Evolutionary conservation across 2,113 vertebrate species (phyloP).

Genomic region (Prunella himalayana): DNA sequence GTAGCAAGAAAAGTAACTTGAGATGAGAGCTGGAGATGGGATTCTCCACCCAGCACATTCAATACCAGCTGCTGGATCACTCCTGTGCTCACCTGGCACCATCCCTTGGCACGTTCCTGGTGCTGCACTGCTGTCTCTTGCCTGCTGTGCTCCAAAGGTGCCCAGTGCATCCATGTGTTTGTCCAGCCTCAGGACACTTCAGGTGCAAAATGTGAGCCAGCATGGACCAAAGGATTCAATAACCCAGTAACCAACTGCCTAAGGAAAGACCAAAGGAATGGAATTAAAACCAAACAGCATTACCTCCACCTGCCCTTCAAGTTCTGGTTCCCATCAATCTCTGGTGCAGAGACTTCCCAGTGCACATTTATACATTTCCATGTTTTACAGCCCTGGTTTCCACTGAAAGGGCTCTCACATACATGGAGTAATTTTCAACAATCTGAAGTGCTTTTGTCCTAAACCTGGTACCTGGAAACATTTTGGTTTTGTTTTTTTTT

Average conservation of each 20-base stretch:
- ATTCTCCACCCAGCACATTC: neutral
- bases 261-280: neutral
- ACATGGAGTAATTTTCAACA: neutral
- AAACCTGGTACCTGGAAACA: neutral
- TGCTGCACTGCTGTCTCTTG: neutral
- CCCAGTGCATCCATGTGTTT: neutral
- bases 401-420: neutral
- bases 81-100: neutral
- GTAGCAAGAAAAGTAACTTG: neutral
- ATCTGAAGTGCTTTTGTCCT: neutral
- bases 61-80: neutral
- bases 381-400: neutral
- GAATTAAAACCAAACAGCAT: neutral
- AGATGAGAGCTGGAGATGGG: neutral
- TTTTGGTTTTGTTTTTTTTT: neutral
- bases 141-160: neutral
- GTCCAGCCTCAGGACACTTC: neutral
- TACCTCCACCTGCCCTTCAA: neutral
- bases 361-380: neutral
- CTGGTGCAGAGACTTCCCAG: neutral
- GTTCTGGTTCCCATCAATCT: neutral
- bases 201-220: neutral
- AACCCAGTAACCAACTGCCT: neutral
- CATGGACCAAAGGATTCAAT: neutral
- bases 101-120: accelerated